These are phyloP conservation scores for Oscheius onirici DNA, from an alignment of 2,888 invertebrate species.

Conservation along the genomic window DNA sequence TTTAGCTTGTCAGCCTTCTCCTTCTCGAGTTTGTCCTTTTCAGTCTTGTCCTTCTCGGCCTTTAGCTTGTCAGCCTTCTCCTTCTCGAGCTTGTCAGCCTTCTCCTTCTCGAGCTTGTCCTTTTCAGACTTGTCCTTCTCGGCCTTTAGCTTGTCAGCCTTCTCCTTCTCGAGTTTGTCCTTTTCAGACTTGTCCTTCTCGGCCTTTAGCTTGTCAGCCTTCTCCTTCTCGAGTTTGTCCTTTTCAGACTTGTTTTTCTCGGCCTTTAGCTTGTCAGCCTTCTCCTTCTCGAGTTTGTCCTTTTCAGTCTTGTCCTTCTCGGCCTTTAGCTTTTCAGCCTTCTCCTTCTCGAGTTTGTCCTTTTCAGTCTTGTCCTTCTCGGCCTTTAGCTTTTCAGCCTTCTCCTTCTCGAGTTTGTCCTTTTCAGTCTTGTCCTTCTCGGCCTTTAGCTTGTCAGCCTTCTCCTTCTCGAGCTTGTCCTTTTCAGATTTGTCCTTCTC, in stretches of 20 bases:
- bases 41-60: background rate
- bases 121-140: background rate
- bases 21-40: background rate
- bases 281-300: background rate
- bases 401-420: background rate
- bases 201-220: background rate
- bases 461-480: background rate
- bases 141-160: background rate
- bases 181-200: background rate
- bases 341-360: conserved; percentile 1
- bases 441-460: background rate
- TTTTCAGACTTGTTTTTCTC: background rate
- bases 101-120: background rate
- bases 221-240: background rate
- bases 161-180: background rate
- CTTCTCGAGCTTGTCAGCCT: background rate
- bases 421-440: conserved; percentile 1
- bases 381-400: background rate
- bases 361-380: background rate
- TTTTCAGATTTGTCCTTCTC: background rate
- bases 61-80: background rate
- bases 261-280: background rate
- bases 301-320: background rate
- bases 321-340: background rate
- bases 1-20: conserved; percentile 1